phyloP scores from a whole-genome alignment of 2,888 invertebrate species.

The Pseudococcus longispinus region DNA sequence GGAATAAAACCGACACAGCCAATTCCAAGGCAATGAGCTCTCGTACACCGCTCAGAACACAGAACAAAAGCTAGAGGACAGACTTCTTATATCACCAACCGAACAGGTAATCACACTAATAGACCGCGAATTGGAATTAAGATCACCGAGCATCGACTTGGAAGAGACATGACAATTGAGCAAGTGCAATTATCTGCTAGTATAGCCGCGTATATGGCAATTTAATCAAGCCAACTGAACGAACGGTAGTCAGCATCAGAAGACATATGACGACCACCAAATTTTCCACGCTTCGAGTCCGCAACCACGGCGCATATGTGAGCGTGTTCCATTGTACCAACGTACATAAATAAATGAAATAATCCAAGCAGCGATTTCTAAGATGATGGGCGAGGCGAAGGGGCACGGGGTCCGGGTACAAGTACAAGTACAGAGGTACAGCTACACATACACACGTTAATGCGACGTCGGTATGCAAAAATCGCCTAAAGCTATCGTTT shows the following conservation, averaged over 20 bases:
- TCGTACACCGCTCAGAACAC: too few relatives aligned
- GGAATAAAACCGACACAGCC: too few relatives aligned
- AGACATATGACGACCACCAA: neutral
- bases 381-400: neutral
- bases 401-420: neutral
- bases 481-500: slow-evolving; percentile 56
- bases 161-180: neutral
- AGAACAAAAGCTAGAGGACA: neutral
- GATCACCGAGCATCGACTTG: neutral
- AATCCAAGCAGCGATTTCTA: slow-evolving; percentile 27
- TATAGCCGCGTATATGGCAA: neutral
- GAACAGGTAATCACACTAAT: neutral
- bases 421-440: too few relatives aligned
- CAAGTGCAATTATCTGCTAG: too few relatives aligned
- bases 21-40: too few relatives aligned
- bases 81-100: neutral
- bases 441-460: slow-evolving; percentile 19
- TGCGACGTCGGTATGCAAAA: slow-evolving; percentile 53
- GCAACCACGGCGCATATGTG: neutral
- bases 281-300: slow-evolving; percentile 15
- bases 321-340: slow-evolving; percentile 1
- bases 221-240: neutral
- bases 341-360: slow-evolving; percentile 36
- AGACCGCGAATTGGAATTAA: neutral
- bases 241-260: neutral